Evolutionary conservation across 2,888 invertebrate genomes (phyloP).

Genomic region (Punctoribates punctum): DNA sequence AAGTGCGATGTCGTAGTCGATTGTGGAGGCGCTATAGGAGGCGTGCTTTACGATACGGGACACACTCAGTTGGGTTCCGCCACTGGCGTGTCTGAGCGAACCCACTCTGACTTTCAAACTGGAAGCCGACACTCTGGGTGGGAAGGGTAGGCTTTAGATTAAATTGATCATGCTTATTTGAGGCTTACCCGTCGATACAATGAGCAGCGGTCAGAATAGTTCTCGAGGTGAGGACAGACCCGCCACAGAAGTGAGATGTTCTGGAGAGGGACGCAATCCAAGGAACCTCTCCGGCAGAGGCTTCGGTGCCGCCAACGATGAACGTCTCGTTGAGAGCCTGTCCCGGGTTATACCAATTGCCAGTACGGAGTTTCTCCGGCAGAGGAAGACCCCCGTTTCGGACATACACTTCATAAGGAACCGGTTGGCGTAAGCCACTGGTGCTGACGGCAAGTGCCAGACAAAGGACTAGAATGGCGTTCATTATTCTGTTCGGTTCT

Average conservation of each 20-base stretch:
- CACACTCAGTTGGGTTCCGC: neutral
- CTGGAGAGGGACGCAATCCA: slow-evolving; percentile 4
- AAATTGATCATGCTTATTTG: neutral
- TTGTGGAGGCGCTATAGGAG: slow-evolving; percentile 13
- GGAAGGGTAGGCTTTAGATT: neutral
- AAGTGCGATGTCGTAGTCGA: slow-evolving; percentile 37
- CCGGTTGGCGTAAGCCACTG: neutral
- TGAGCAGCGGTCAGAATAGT: slow-evolving; percentile 14
- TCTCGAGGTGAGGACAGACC: neutral
- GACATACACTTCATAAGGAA: slow-evolving; percentile 17
- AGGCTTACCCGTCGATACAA: slow-evolving; percentile 15
- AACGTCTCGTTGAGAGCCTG: neutral
- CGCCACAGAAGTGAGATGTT: slow-evolving; percentile 9
- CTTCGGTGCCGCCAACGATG: neutral
- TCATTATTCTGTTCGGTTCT: no score
- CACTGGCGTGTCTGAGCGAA: slow-evolving; percentile 3
- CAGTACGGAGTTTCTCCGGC: neutral
- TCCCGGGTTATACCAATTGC: neutral
- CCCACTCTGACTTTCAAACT: neutral
- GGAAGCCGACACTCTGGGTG: no score
- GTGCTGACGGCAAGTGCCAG: no score
- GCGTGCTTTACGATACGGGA: neutral
- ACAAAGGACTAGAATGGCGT: no score
- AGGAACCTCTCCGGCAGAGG: neutral
- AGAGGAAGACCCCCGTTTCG: slow-evolving; percentile 12